phyloP scores from a whole-genome alignment of 2,888 invertebrate genomes.

The Brenthis daphne region DNA sequence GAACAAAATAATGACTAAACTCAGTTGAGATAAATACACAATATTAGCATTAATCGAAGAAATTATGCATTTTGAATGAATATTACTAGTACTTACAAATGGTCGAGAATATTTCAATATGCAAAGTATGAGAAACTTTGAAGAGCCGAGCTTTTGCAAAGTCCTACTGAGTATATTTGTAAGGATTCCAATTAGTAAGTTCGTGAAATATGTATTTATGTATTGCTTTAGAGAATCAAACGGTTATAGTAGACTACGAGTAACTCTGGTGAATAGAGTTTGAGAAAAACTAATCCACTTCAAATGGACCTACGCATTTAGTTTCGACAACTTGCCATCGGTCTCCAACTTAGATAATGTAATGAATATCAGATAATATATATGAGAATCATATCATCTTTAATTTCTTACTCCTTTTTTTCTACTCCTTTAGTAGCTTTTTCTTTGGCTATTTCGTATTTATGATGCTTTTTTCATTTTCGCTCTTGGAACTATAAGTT shows the following conservation, averaged over 20 bases:
- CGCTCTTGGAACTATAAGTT: no score
- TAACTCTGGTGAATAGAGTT: no score
- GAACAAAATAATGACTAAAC: no score
- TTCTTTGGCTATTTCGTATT: no score
- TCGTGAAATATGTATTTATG: not conserved
- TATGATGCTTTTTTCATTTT: no score
- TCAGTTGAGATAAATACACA: no score
- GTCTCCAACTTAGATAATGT: constrained; percentile 23
- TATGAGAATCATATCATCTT: not conserved
- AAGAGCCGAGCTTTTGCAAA: constrained; percentile 9
- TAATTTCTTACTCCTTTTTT: no score
- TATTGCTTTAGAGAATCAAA: not conserved
- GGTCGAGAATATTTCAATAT: constrained; percentile 13
- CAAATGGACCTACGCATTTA: not conserved
- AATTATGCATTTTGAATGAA: not conserved
- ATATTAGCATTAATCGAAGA: not conserved
- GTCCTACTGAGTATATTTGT: constrained; percentile 8
- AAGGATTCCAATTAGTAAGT: not conserved
- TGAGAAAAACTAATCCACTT: no score
- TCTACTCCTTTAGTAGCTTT: no score
- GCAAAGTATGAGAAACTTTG: constrained; percentile 4
- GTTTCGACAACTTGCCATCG: constrained; percentile 26
- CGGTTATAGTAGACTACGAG: not conserved
- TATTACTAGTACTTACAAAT: not conserved
- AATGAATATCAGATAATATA: constrained; percentile 14